These are phyloP conservation scores for Drosophila pseudoobscura DNA, from an alignment of 1,140 invertebrate species.

Conservation along the genomic window DNA sequence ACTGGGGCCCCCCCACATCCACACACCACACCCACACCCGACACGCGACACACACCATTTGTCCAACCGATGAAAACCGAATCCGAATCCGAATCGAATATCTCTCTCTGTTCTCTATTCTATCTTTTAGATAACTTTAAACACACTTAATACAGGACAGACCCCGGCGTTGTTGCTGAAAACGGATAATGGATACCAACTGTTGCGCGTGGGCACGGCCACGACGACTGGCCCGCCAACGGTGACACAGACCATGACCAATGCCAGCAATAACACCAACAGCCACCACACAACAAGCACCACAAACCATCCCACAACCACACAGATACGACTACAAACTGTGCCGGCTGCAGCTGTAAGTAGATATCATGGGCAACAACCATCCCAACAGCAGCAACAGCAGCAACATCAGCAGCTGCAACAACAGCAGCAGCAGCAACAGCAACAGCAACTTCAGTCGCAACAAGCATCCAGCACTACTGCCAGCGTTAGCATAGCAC, in stretches of 20 bases:
- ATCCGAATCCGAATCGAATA: constrained; percentile 26
- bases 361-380: constrained; percentile 85
- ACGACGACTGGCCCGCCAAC: constrained; percentile 85
- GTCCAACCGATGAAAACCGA: constrained; percentile 34
- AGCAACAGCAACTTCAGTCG: constrained; percentile 56
- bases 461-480: constrained; percentile 66
- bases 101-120: constrained; percentile 52
- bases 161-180: constrained; percentile 93
- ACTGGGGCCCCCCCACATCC: neutral
- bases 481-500: constrained; percentile 84
- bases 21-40: constrained; percentile 8
- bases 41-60: constrained; percentile 13
- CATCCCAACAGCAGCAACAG: constrained; percentile 62
- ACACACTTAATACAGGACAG: constrained; percentile 92
- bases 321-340: constrained; percentile 85
- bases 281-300: constrained; percentile 70
- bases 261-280: constrained; percentile 58
- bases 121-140: constrained; percentile 90
- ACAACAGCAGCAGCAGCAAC: constrained; percentile 42
- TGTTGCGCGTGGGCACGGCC: constrained; percentile 92
- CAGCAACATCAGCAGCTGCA: constrained; percentile 57
- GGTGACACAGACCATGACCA: constrained; percentile 80
- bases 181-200: constrained; percentile 97
- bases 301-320: constrained; percentile 76
- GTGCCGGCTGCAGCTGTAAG: constrained; percentile 85